Base-by-base conservation (phyloP, 2,888 invertebrate species). In the Catocala nupta region DNA sequence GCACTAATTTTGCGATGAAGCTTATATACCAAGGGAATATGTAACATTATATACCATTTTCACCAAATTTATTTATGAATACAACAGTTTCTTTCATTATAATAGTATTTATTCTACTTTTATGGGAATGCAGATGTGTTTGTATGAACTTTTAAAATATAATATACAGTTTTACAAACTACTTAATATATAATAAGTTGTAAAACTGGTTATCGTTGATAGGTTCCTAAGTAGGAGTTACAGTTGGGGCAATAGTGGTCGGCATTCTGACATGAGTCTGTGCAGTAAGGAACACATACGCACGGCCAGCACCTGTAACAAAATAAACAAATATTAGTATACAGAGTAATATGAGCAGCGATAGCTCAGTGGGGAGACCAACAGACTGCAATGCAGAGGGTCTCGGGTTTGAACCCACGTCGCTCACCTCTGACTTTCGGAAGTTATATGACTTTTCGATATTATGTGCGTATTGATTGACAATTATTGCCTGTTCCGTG, bases 161-260 rank as follows among this genome's bases (percentile, higher is more conserved):
- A 45, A 59, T 55, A 63, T 8, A 42, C 9, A 42, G 8, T 39
- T 53, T 16, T 53, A 43, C 10, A 25, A 42, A 43, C 53, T 43
- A 43, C 10, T 53, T 52, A 12, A 61, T 56, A 57, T 51, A 34
- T 47, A 45, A 11, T 36, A 7, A 10, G 10, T 44, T 47, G 1
- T 42, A 25, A 1, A 25, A 1, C 25, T 25, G 36, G 58, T 68
- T 75, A 81, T 64, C 71, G 71, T 64, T 76, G 65, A 73, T 94
- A 95, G 12, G 94, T 91, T 63, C 95, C 96, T 55, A 96, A 86
- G 75, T 90, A 95, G 2, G 95, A 85, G 59, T 89, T 91, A 70
- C 95, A 96, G 74, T 93, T 92, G 4, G 95, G 95, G 74, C 96
- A 95, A 70, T 95, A 95, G 77, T 96, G 95, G 63, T 95, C 93